Evolutionary conservation across 2,888 invertebrate species (phyloP), one percentile per base, ranked within the genome.

Genomic region (Ypsolopha scabrella): DNA sequence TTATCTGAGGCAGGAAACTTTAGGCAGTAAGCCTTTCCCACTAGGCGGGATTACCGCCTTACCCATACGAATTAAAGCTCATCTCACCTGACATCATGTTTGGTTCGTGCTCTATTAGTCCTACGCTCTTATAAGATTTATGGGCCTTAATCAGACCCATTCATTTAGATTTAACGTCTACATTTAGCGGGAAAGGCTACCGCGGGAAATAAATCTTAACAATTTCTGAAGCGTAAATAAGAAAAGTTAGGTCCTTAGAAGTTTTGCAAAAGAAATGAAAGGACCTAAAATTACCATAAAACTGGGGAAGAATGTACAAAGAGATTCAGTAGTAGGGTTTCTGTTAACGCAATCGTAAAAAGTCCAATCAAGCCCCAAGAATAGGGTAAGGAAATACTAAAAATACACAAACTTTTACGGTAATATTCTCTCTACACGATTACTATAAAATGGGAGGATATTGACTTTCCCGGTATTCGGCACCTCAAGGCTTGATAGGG

Each of bases 1-100:
- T 69, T 63, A 62, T 63, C 62, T 10, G 34, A 33, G 63, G 62
- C 64, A 63, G 64, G 67, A 63, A 63, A 72, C 72, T 73, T 79
- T 75, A 79, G 70, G 75, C 75, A 71, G 72, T 80, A 81, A 81
- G 79, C 80, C 78, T 65, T 68, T 62, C 64, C 68, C 68, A 64
- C 70, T 75, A 78, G 80, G 77, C 78, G 68, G 80, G 80, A 79
- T 82, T 81, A 81, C 72, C 68, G 73, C 75, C 72, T 68, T 70
- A 68, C 72, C 72, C 72, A 72, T 70, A 70, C 70, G 65, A 66
- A 62, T 71, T 69, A 70, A 74, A 75, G 73, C 70, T 67, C 65
- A 68, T 72, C 69, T 68, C 62, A 64, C 65, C 67, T 77, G 73
- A 75, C 74, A 67, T 62, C 64, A 67, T 69, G 65, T 75, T 72